Evolutionary conservation across 2,113 vertebrate species (phyloP).

Genomic region (Pyrgilauda ruficollis): DNA sequence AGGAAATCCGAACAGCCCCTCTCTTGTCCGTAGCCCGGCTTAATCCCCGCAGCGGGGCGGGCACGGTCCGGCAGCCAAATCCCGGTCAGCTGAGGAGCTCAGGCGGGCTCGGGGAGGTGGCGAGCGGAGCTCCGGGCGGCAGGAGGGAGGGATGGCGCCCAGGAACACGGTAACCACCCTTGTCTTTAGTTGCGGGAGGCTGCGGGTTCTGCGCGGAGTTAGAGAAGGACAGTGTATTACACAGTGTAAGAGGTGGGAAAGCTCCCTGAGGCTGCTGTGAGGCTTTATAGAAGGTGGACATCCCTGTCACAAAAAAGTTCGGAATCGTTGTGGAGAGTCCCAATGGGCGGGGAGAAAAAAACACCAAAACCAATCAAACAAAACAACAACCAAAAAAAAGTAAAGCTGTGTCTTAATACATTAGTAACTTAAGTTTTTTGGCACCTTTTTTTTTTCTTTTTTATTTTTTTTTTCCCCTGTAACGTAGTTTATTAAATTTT

Average conservation of each 20-base stretch:
- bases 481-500: conserved; percentile 1
- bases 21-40: too few species aligned
- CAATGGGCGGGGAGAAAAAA: neutral
- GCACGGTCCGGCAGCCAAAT: neutral
- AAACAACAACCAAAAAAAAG: neutral
- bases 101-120: neutral
- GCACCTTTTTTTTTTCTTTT: neutral
- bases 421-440: neutral
- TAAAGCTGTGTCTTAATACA: neutral
- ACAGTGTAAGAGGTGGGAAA: fast-evolving
- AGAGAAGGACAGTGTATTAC: fast-evolving
- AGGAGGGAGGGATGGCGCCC: neutral
- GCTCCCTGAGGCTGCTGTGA: neutral
- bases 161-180: neutral
- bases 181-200: neutral
- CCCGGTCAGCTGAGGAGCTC: conserved; percentile 8
- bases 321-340: neutral
- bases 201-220: neutral
- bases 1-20: neutral
- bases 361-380: too few species aligned
- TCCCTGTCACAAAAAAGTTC: too few species aligned
- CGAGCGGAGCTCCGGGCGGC: neutral
- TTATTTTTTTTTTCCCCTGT: neutral
- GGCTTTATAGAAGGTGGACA: fast-evolving
- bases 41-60: neutral